These are phyloP conservation scores for Rhodeus uyekii DNA, from an alignment of 2,797 vertebrate species.

Conservation along the genomic window DNA sequence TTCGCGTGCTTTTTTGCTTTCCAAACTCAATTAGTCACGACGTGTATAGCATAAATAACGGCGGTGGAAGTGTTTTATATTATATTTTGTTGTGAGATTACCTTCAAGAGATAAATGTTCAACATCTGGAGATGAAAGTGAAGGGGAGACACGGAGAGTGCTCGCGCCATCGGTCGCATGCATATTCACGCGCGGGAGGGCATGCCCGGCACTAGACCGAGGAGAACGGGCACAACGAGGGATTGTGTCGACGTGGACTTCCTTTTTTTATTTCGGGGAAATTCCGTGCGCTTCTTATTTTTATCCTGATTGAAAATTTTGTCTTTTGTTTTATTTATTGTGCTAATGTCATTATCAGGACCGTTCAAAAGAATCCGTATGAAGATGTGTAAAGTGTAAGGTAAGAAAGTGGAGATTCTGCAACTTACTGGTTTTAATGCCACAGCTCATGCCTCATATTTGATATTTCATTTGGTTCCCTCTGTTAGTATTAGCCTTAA, in stretches of 20 bases:
- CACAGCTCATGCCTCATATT: neutral
- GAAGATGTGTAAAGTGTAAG: conserved; percentile 21
- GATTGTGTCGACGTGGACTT: neutral
- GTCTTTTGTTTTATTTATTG: neutral
- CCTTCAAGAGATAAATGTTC: neutral
- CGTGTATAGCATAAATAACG: neutral
- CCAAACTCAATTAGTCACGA: neutral
- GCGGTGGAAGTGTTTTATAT: neutral
- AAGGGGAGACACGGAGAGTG: conserved; percentile 26
- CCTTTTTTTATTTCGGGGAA: conserved; percentile 6
- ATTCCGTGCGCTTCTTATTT: neutral
- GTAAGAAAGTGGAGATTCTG: conserved; percentile 25
- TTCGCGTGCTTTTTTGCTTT: neutral
- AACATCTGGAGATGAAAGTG: conserved; percentile 23
- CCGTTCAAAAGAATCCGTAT: neutral
- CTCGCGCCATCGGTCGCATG: conserved; percentile 28
- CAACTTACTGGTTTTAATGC: conserved; percentile 16
- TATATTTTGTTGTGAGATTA: neutral
- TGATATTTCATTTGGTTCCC: conserved; percentile 15
- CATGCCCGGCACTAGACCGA: conserved; percentile 12
- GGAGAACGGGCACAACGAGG: conserved; percentile 14
- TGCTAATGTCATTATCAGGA: neutral
- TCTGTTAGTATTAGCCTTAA: conserved; percentile 21
- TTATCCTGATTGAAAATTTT: neutral
- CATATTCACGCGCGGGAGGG: conserved; percentile 32